These are phyloP conservation scores for Stenotaenia linearis DNA, from an alignment of 2,888 invertebrate species.

Conservation along the genomic window DNA sequence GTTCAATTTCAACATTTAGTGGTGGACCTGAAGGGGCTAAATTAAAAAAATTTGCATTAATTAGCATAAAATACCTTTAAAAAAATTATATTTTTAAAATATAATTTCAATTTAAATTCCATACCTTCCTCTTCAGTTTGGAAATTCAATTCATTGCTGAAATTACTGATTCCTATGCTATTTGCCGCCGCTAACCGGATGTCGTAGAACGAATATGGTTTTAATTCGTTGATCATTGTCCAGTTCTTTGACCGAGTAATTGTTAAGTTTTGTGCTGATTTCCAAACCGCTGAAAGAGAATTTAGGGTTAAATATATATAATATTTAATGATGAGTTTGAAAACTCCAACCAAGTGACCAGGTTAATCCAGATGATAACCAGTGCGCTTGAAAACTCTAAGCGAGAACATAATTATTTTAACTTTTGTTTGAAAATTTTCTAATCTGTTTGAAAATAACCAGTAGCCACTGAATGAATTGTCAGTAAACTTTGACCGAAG, in stretches of 20 bases:
- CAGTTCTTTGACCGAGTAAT: neutral
- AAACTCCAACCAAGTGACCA: no score
- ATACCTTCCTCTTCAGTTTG: slow-evolving; percentile 78
- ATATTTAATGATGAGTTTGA: neutral
- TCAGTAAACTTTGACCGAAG: no score
- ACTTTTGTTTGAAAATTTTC: no score
- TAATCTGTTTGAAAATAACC: no score
- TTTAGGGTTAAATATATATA: neutral
- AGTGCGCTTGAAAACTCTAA: no score
- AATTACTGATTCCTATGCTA: slow-evolving; percentile 71
- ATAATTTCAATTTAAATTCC: no score
- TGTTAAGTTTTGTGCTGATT: neutral
- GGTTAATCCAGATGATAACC: no score
- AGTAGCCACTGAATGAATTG: no score
- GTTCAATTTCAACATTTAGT: neutral
- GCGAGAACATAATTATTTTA: no score
- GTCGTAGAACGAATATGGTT: slow-evolving; percentile 73
- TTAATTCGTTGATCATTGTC: slow-evolving; percentile 48
- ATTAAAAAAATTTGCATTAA: neutral
- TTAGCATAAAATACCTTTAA: neutral
- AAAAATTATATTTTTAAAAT: neutral
- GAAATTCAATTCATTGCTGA: slow-evolving; percentile 66
- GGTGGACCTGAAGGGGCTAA: slow-evolving; percentile 29
- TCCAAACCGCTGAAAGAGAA: neutral
- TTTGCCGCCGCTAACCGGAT: slow-evolving; percentile 76